Base-by-base conservation (phyloP, 2,797 vertebrate genomes). In the Octomys mimax region DNA sequence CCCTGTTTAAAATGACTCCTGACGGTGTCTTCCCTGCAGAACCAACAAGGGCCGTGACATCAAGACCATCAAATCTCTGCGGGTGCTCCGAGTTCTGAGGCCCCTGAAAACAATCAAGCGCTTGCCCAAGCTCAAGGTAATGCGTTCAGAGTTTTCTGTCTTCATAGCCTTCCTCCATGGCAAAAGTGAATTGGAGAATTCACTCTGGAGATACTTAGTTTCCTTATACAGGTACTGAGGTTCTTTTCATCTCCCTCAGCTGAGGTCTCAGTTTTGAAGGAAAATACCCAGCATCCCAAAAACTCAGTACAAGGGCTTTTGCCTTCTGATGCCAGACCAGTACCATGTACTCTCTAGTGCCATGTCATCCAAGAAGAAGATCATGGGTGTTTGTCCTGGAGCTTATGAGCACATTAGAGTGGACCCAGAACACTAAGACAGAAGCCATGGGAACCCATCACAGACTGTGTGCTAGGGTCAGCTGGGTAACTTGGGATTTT, bases 81-180 rank as follows among this genome's bases (percentile, higher is more conserved):
- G 99, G 96, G 99, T 99, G 59, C 97, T 99, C 24, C 98, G 99
- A 39, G 99, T 99, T 81, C 98, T 99, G 95, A 98, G 99, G 94
- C 99, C 99, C 0, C 98, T 99, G 97, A 99, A 99, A 98, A 99
- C 99, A 92, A 99, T 99, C 98, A 99, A 99, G 98, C 99, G 99
- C 49, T 99, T 99, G 95, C 99, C 99, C 33, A 99, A 99, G 98
- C 99, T 99, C 89, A 99, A 99, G 99, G 99, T 99, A 98, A 98
- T 0, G 0, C 57, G 88, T 54, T 7, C 46, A 28, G 19, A 52
- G 42, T 52, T 59, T 87, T 28, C 33, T 57, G 28, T 46, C 42
- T 31, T 28, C 39, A 22, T 36, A 5, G 33, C 46, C 19, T 21
- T 75, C 70, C 16, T 66, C 61, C 39, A 49, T 1, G 3, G 11